Percentiles rank a stretch among this genome's conserved stretches.
Evolutionary conservation across 2,797 vertebrate genomes (phyloP).

Genomic region (Myotis planiceps): DNA sequence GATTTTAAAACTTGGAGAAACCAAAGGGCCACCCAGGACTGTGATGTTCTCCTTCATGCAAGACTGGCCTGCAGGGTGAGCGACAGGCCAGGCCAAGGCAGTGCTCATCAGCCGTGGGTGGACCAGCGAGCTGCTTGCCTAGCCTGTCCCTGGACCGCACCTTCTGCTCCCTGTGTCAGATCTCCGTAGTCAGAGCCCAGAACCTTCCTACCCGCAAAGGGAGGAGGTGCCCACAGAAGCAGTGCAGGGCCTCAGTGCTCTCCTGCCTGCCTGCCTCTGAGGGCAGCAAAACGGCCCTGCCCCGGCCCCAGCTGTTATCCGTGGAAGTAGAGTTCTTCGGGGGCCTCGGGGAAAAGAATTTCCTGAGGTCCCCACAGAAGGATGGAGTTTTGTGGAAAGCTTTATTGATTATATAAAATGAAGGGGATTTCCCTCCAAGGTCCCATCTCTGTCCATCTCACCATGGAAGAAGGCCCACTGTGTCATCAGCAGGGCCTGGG

Average conservation of each 20-base stretch:
- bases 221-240: background rate
- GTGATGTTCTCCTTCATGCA: background rate
- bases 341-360: background rate
- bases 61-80: background rate
- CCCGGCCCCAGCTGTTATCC: background rate
- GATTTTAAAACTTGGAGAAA: background rate
- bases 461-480: background rate
- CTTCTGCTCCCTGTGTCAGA: background rate
- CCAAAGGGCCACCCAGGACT: background rate
- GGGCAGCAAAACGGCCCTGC: background rate
- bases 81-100: background rate
- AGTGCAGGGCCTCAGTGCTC: background rate
- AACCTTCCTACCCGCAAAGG: background rate
- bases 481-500: background rate
- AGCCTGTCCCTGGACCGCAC: no score
- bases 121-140: background rate
- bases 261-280: accelerated
- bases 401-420: background rate
- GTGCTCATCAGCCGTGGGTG: accelerated
- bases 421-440: background rate
- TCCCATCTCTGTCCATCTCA: background rate
- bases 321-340: background rate
- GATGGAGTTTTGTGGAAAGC: background rate
- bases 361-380: background rate
- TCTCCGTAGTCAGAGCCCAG: background rate